Evolutionary conservation across 2,888 invertebrate genomes (phyloP).

Genomic region (Leucophenga montana): DNA sequence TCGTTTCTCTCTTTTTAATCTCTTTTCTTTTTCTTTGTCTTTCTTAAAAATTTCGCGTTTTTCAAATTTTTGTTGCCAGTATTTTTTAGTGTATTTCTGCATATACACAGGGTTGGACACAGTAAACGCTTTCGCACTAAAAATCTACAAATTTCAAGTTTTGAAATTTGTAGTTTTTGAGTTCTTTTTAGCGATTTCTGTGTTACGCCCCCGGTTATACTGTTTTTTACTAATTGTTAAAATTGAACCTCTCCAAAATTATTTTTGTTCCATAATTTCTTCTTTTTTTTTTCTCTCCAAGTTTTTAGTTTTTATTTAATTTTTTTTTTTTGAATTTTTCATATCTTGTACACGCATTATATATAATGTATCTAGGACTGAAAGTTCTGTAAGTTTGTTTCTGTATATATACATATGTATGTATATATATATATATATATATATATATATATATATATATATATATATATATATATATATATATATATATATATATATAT

Average conservation of each 20-base stretch:
- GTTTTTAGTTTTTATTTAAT: slow-evolving; percentile 23
- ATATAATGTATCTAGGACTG: slow-evolving; percentile 70
- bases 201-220: too few relatives aligned
- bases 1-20: slow-evolving; percentile 12
- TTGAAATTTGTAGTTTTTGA: too few relatives aligned
- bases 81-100: slow-evolving; percentile 20
- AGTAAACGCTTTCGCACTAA: too few relatives aligned
- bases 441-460: background rate
- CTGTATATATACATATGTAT: background rate
- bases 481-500: background rate
- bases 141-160: too few relatives aligned
- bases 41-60: slow-evolving; percentile 39
- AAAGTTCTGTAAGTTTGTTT: background rate
- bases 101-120: too few relatives aligned
- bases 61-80: slow-evolving; percentile 34
- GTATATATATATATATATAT: background rate
- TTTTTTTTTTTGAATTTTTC: slow-evolving; percentile 29
- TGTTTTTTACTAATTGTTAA: slow-evolving; percentile 16
- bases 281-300: slow-evolving; percentile 19
- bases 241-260: background rate
- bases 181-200: too few relatives aligned
- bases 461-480: background rate
- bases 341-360: slow-evolving; percentile 71
- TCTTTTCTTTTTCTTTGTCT: slow-evolving; percentile 23
- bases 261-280: slow-evolving; percentile 28